Evolutionary conservation across 2,888 invertebrate genomes (phyloP), one percentile per base, ranked within the genome.

Genomic region (Endomychus coccineus): DNA sequence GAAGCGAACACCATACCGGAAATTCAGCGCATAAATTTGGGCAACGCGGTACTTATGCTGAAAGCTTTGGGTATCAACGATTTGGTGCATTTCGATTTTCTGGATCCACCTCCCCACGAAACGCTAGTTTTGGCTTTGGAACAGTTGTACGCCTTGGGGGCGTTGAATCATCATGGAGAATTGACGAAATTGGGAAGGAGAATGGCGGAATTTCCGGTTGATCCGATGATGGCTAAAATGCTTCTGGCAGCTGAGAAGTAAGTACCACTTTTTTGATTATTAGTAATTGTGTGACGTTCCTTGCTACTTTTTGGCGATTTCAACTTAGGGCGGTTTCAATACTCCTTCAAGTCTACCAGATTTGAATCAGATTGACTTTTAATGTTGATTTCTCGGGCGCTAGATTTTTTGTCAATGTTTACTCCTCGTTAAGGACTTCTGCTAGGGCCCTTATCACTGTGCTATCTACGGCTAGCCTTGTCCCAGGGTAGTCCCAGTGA

Each of bases 171-270:
- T 71, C 84, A 86, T 53, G 98, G 97, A 0, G 95, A 97, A 68
- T 70, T 99, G 35, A 98, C 98, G 2, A 96, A 94, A 66, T 73
- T 96, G 41, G 98, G 98, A 0, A 71, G 98, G 48, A 74, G 92
- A 61, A 99, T 98, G 98, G 98, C 98, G 0, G 98, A 99, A 67
- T 96, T 98, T 66, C 98, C 98, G 0, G 83, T 94, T 7, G 96
- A 98, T 69, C 97, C 98, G 0, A 92, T 95, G 91, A 86, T 99
- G 81, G 92, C 94, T 0, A 97, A 97, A 71, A 96, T 96, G 92
- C 71, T 98, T 36, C 63, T 98, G 33, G 96, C 97, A 1, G 88
- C 95, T 56, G 97, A 97, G 71, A 94, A 89, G 83, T 88, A 68
- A 71, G 75, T 69, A 23, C 5, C 19, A 19, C 7, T 19, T 19